These are phyloP conservation scores for Goniozus legneri DNA, from an alignment of 1,140 invertebrate species.

Conservation along the genomic window DNA sequence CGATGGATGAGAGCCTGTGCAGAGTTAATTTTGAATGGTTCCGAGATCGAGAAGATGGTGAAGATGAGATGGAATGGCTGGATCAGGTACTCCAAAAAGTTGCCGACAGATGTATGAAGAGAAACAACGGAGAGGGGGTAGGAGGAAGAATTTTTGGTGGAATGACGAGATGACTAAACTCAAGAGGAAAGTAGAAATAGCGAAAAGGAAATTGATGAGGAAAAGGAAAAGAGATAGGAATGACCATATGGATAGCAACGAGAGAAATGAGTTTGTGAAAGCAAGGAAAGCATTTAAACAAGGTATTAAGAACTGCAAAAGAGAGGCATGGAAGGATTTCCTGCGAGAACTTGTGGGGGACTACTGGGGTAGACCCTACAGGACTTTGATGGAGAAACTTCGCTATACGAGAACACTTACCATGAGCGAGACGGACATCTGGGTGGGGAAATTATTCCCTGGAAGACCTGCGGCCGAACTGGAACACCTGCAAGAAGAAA, in stretches of 20 bases:
- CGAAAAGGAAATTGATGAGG: neutral
- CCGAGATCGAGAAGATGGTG: too few relatives aligned
- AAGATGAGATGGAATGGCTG: too few relatives aligned
- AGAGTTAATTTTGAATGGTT: too few relatives aligned
- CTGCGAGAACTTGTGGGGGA: neutral
- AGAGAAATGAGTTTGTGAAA: neutral
- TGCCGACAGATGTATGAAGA: too few relatives aligned
- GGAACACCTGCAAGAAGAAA: too few relatives aligned
- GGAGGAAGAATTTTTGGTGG: neutral
- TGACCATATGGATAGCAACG: neutral
- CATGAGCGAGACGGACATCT: neutral
- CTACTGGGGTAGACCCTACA: neutral
- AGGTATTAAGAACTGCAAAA: too few relatives aligned
- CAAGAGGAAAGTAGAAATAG: neutral
- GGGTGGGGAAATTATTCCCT: neutral
- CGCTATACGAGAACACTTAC: neutral
- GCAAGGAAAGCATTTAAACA: neutral
- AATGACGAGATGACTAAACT: neutral
- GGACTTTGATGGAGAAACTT: neutral
- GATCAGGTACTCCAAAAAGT: too few relatives aligned
- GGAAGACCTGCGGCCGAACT: neutral
- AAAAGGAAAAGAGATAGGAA: neutral
- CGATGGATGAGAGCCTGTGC: too few relatives aligned
- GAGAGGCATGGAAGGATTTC: neutral
- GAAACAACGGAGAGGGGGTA: too few relatives aligned